These are phyloP conservation scores for Dolomedes plantarius DNA, from an alignment of 2,888 invertebrate species.

Conservation along the genomic window DNA sequence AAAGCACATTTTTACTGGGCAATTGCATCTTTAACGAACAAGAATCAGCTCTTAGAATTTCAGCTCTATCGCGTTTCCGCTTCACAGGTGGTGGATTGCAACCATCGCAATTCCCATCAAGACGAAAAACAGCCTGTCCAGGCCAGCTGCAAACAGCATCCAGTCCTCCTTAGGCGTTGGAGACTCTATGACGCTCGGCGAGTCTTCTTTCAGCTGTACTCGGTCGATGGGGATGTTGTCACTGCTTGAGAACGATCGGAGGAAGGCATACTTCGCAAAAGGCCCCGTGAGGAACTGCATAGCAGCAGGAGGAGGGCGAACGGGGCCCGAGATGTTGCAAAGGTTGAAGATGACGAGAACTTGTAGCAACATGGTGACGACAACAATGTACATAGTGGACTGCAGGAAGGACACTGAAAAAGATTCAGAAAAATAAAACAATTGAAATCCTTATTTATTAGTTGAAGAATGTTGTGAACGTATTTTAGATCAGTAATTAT, in stretches of 20 bases:
- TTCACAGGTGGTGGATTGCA: slow-evolving; percentile 54
- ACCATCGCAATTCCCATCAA: slow-evolving; percentile 29
- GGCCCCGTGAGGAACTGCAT: slow-evolving; percentile 36
- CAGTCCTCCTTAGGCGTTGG: slow-evolving; percentile 45
- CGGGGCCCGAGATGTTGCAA: slow-evolving; percentile 22
- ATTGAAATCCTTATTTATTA: too few species aligned
- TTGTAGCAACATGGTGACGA: slow-evolving; percentile 31
- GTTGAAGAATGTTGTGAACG: too few species aligned
- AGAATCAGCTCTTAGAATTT: too few species aligned
- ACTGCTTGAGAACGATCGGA: slow-evolving; percentile 11
- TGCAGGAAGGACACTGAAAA: slow-evolving; percentile 57
- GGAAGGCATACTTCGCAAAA: slow-evolving; percentile 38
- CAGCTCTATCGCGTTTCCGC: too few species aligned
- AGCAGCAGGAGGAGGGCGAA: slow-evolving; percentile 35
- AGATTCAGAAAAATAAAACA: too few species aligned
- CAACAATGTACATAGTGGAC: slow-evolving; percentile 51
- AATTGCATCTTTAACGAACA: too few species aligned
- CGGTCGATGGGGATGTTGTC: slow-evolving; percentile 27
- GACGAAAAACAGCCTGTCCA: slow-evolving; percentile 46
- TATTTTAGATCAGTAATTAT: too few species aligned
- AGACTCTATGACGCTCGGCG: neutral
- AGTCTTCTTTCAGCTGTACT: slow-evolving; percentile 62
- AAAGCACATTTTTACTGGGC: too few species aligned
- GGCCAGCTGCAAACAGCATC: slow-evolving; percentile 45
- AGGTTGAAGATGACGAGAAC: slow-evolving; percentile 48